Percentiles rank a stretch among this genome's conserved stretches.
These are phyloP conservation scores for Turritopsis dohrnii DNA, from an alignment of 30 jellyfish, hydroid and myxozoan species.

Conservation along the genomic window DNA sequence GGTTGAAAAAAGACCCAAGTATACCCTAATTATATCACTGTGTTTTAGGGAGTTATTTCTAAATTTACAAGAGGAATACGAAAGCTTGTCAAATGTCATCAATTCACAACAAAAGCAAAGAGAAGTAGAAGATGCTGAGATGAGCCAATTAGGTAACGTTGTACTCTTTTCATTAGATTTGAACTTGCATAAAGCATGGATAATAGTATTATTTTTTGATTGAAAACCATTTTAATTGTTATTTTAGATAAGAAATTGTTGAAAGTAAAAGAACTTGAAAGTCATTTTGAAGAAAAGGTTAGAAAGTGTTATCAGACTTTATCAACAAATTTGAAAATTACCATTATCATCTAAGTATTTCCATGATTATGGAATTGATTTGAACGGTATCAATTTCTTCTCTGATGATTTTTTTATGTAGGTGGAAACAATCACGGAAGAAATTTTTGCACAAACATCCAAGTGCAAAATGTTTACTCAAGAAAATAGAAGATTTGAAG, in stretches of 20 bases:
- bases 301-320: not conserved
- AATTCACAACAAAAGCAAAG: not conserved
- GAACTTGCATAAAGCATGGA: no score
- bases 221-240: not conserved
- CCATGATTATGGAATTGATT: no score
- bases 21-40: not conserved
- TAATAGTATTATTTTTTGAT: no score
- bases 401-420: no score
- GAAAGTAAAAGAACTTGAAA: not conserved
- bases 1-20: not conserved
- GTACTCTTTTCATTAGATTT: no score
- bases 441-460: not conserved
- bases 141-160: not conserved
- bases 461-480: not conserved
- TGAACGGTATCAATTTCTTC: no score
- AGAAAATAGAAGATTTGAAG: not conserved
- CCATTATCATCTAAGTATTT: no score
- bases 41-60: not conserved
- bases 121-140: not conserved
- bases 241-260: not conserved
- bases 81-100: not conserved
- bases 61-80: slow-evolving; percentile 5
- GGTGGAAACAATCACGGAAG: not conserved
- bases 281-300: not conserved
- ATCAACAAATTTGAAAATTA: no score